Conservation (phyloP, 2,113 vertebrate species). For the Peromyscus maniculatus region DNA sequence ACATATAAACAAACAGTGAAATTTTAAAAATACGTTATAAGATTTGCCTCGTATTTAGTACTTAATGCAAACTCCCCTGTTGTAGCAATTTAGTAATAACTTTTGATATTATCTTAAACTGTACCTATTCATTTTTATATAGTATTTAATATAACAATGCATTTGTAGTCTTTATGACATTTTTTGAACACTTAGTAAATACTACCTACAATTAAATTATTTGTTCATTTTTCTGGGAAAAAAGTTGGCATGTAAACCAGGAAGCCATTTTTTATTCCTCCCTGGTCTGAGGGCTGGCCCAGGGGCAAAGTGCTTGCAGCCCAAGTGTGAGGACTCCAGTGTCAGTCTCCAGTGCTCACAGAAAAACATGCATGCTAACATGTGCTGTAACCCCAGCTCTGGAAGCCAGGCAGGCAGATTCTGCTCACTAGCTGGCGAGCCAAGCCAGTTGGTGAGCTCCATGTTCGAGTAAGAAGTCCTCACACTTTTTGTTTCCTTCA, state of each 20-base stretch:
- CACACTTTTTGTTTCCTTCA: neutral
- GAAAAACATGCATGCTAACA: neutral
- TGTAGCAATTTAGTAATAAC: neutral
- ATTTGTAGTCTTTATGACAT: neutral
- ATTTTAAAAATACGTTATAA: neutral
- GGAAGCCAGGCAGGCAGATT: neutral
- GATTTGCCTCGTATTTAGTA: neutral
- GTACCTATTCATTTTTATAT: neutral
- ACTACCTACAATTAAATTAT: neutral
- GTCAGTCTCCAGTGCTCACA: too few species aligned
- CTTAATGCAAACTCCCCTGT: neutral
- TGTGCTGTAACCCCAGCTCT: neutral
- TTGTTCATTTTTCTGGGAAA: neutral
- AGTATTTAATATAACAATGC: neutral
- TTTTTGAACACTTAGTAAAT: neutral
- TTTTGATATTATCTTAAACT: neutral
- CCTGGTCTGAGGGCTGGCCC: neutral
- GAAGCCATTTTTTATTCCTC: neutral
- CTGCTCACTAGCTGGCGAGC: too few species aligned
- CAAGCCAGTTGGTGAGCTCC: neutral
- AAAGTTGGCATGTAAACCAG: neutral
- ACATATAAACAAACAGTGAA: neutral
- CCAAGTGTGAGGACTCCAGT: neutral
- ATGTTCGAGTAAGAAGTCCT: too few species aligned
- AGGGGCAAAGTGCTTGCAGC: neutral